phyloP scores from a whole-genome alignment of 2,888 invertebrate genomes.

The Autographa gamma region DNA sequence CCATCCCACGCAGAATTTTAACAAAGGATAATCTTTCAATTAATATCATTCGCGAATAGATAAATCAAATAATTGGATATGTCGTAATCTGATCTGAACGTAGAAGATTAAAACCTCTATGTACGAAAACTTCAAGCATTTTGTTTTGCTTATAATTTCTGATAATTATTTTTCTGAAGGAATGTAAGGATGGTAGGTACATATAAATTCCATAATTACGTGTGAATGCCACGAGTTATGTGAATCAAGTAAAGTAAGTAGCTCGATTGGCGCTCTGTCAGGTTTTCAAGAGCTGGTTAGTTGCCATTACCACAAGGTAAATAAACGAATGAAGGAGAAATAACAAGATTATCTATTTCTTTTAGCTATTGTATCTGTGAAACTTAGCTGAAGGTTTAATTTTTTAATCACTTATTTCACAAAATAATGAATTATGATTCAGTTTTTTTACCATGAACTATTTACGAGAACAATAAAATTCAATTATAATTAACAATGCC shows the following conservation, averaged over 20 bases:
- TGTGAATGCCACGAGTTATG: too few relatives aligned
- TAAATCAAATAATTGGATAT: neutral
- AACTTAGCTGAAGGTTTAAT: neutral
- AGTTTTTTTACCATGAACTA: neutral
- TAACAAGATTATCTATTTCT: neutral
- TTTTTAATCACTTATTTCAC: neutral
- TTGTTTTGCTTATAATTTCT: too few relatives aligned
- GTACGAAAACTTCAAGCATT: neutral
- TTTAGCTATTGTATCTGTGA: neutral
- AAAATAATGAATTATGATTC: neutral
- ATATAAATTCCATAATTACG: neutral
- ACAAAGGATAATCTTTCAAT: neutral
- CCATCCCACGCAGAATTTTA: neutral
- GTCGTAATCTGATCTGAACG: neutral
- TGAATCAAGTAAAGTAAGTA: too few relatives aligned
- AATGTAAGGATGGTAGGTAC: neutral
- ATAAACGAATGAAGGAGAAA: neutral
- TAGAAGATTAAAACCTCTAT: neutral
- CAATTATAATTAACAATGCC: slow-evolving; percentile 53
- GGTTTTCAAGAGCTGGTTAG: neutral
- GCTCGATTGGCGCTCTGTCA: too few relatives aligned
- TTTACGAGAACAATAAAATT: slow-evolving; percentile 46
- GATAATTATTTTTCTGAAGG: neutral
- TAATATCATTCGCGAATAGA: neutral
- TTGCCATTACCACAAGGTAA: neutral